A percentile compares a stretch with the other conserved stretches of the same genome.
These are phyloP conservation scores for Bilobella aurantiaca DNA, from an alignment of 1,140 invertebrate species.

Conservation along the genomic window DNA sequence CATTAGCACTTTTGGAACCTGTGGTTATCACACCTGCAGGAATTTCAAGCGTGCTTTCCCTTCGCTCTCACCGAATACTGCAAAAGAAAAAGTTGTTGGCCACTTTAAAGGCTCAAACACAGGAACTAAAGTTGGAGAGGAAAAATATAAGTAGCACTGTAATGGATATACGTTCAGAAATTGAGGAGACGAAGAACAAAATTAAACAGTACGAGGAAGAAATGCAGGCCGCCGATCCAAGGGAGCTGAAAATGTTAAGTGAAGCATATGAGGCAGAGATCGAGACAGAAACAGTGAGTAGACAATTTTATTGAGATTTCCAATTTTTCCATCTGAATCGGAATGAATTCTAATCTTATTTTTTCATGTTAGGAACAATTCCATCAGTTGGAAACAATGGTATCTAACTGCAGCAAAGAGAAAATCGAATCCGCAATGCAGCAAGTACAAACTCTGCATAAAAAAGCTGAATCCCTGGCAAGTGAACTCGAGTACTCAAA, in stretches of 20 bases:
- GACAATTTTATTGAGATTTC: neutral
- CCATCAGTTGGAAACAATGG: neutral
- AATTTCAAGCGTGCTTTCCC: no score
- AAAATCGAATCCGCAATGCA: conserved; percentile 7
- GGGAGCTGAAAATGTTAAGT: neutral
- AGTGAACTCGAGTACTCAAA: neutral
- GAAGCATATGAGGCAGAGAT: neutral
- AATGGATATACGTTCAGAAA: neutral
- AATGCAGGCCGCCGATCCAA: neutral
- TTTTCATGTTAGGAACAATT: neutral
- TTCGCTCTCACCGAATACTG: neutral
- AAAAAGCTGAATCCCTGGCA: neutral
- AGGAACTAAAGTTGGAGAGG: neutral
- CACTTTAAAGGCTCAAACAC: neutral
- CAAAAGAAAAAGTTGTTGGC: neutral
- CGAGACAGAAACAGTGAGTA: neutral
- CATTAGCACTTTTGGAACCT: no score
- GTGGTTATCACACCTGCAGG: no score
- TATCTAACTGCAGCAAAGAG: conserved; percentile 2
- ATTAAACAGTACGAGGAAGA: neutral
- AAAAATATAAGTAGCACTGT: neutral
- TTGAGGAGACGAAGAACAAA: neutral
- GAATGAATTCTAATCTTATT: neutral
- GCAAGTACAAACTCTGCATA: conserved; percentile 8
- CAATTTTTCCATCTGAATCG: no score